Evolutionary conservation across 2,888 invertebrate species (phyloP).

Genomic region (Timema cristinae): DNA sequence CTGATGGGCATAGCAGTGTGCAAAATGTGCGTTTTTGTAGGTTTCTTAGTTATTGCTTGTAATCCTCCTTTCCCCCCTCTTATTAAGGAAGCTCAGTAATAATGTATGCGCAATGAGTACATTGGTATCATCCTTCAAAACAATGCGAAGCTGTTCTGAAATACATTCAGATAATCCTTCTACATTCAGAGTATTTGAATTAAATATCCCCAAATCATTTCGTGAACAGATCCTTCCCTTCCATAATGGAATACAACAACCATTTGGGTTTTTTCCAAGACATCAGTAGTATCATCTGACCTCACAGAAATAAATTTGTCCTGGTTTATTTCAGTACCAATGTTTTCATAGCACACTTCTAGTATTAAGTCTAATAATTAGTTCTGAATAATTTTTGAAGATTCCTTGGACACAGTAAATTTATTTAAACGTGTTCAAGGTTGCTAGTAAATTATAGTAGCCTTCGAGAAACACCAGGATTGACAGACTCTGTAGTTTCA

Average conservation of each 20-base stretch:
- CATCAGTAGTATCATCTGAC: constrained; percentile 1
- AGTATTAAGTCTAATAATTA: constrained; percentile 5
- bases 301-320: neutral
- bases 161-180: neutral
- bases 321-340: neutral
- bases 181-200: neutral
- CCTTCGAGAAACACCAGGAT: neutral
- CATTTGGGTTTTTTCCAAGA: neutral
- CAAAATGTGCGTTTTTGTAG: neutral
- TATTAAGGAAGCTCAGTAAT: neutral
- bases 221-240: neutral
- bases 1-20: constrained; percentile 11
- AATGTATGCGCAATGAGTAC: neutral
- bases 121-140: neutral
- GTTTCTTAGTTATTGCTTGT: neutral
- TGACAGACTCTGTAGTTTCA: neutral
- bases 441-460: neutral
- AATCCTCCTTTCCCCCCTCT: neutral
- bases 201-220: neutral
- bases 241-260: neutral
- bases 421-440: neutral
- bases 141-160: constrained; percentile 4
- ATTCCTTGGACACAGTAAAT: neutral
- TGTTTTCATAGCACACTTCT: neutral
- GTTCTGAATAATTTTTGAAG: neutral